A percentile compares a stretch with the other conserved stretches of the same genome.
These are phyloP conservation scores for cat (Felis catus) DNA, from an alignment of 2,113 vertebrate genomes.

Conservation along the genomic window F.catus_Fca126_mat1.0 CM031411.1:11847501-11848000, in stretches of 20 bases:
- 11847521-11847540: slow-evolving; percentile 9
- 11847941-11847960: not conserved
- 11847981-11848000: not conserved
- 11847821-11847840: not conserved
- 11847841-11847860: not conserved
- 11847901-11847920: not conserved
- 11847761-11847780: not conserved
- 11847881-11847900: not conserved
- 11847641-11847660: not conserved
- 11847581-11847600: not conserved
- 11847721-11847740: not conserved
- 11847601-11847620: not conserved
- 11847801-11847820: not conserved
- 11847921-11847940: not conserved
- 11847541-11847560: not conserved
- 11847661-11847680: not conserved
- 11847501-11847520: not conserved
- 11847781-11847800: not conserved
- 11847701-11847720: not conserved
- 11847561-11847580: not conserved
- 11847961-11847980: not conserved
- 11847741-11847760: not conserved
- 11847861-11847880: not conserved
- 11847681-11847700: not conserved
- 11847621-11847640: not conserved